A percentile compares a stretch with the other conserved stretches of the same genome.
Evolutionary conservation across 1,140 invertebrate species (phyloP).

Genomic region (Drosophila baimaii): DNA sequence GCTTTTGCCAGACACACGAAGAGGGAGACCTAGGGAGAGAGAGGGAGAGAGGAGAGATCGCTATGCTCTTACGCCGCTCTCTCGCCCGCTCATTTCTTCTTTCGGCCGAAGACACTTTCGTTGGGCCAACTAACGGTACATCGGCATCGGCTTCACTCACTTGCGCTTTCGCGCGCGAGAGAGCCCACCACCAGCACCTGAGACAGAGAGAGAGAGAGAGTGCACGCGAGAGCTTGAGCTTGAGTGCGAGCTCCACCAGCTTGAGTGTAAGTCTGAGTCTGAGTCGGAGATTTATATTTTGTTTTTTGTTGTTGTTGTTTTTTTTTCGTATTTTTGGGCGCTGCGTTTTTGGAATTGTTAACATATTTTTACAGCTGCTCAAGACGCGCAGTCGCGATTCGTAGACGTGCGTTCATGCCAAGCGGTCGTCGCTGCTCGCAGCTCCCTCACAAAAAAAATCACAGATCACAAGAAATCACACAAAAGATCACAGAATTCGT

Average conservation of each 20-base stretch:
- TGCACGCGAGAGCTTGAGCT: not conserved
- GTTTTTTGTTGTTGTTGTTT: too few species aligned
- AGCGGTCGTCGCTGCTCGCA: conserved; percentile 72
- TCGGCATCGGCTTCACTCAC: conserved; percentile 48
- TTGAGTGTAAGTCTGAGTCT: not conserved
- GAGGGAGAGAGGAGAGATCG: not conserved
- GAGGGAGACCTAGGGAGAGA: not conserved
- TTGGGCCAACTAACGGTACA: conserved; percentile 59
- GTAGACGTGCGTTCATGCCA: conserved; percentile 81
- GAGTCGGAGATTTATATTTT: too few species aligned
- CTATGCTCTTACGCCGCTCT: not conserved
- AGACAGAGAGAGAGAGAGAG: not conserved
- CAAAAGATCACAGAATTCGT: not conserved
- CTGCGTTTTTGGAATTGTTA: conserved; percentile 82
- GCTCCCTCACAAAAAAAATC: conserved; percentile 46
- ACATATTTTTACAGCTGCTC: conserved; percentile 82
- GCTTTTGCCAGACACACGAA: conserved; percentile 50
- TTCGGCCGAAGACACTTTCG: conserved; percentile 43
- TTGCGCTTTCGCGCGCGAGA: conserved; percentile 67
- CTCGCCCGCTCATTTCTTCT: conserved; percentile 19
- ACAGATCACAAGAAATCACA: conserved; percentile 5
- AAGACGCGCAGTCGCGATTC: conserved; percentile 83
- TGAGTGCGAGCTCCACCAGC: not conserved
- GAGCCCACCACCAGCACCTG: too few species aligned
- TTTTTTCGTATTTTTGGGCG: conserved; percentile 56